Conservation (phyloP, 2,888 invertebrate genomes). For the Drosophila robusta region DNA sequence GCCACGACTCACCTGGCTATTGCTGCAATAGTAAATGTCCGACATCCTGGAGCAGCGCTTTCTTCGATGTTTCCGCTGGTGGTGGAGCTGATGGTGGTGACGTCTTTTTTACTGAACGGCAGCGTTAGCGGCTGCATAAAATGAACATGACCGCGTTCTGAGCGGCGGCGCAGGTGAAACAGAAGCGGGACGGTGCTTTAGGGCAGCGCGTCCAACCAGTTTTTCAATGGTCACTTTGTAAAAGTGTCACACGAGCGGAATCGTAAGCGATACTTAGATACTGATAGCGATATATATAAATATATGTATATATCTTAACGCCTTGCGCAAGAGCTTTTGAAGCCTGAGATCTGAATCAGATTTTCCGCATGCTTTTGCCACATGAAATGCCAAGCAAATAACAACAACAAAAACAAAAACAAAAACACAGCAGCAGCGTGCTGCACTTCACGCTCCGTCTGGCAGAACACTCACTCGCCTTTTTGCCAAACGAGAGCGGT, state of each 20-base stretch:
- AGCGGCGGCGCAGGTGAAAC: slow-evolving; percentile 33
- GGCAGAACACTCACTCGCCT: slow-evolving; percentile 72
- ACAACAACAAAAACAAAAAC: slow-evolving; percentile 37
- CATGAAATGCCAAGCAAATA: slow-evolving; percentile 30
- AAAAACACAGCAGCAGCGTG: slow-evolving; percentile 27
- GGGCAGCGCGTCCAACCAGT: slow-evolving; percentile 43
- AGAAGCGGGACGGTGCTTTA: slow-evolving; percentile 23
- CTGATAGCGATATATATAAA: slow-evolving; percentile 15
- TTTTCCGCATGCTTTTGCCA: slow-evolving; percentile 61
- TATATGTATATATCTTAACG: slow-evolving; percentile 4
- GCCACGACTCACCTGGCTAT: slow-evolving; percentile 67
- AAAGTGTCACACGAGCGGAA: slow-evolving; percentile 53
- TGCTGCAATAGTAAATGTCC: slow-evolving; percentile 78
- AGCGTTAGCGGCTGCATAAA: slow-evolving; percentile 25
- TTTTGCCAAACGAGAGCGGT: slow-evolving; percentile 42
- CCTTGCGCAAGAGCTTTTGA: slow-evolving; percentile 49
- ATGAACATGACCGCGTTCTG: slow-evolving; percentile 63
- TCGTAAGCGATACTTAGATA: slow-evolving; percentile 33
- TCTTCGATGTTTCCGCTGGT: slow-evolving; percentile 11
- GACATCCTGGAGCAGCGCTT: slow-evolving; percentile 66
- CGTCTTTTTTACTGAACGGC: slow-evolving; percentile 17
- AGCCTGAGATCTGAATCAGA: slow-evolving; percentile 48
- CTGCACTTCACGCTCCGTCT: slow-evolving; percentile 80
- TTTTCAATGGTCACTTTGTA: slow-evolving; percentile 29
- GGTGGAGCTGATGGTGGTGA: slow-evolving; percentile 4